Conservation (phyloP, 92 coral and sea anemone species). For the Phenganax marumi region DNA sequence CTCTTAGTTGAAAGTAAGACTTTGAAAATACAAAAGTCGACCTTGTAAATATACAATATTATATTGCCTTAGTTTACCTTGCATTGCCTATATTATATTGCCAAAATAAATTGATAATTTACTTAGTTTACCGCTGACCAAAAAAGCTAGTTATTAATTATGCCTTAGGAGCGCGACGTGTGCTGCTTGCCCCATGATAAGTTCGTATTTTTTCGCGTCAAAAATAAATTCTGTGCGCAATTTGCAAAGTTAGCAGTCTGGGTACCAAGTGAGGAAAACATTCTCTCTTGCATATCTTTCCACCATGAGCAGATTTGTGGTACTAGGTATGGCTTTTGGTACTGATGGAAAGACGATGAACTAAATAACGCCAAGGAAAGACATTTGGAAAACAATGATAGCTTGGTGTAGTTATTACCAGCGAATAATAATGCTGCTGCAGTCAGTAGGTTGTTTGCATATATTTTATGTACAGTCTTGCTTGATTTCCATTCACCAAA, state of each 20-base stretch:
- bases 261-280: neutral
- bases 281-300: neutral
- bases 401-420: slow-evolving; percentile 44
- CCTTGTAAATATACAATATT: too few relatives aligned
- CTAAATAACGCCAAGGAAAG: slow-evolving; percentile 14
- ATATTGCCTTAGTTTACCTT: too few relatives aligned
- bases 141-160: too few relatives aligned
- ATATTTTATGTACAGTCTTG: slow-evolving; percentile 28
- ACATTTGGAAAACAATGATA: slow-evolving; percentile 35
- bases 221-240: neutral
- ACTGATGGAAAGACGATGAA: slow-evolving; percentile 19
- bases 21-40: too few relatives aligned
- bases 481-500: slow-evolving; percentile 43
- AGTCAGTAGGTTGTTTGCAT: slow-evolving; percentile 44
- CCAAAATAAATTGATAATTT: too few relatives aligned
- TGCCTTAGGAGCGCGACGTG: too few relatives aligned
- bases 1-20: too few relatives aligned
- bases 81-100: too few relatives aligned
- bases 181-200: too few relatives aligned
- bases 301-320: neutral
- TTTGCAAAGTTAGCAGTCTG: neutral
- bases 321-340: neutral
- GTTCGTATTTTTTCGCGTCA: too few relatives aligned
- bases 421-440: slow-evolving; percentile 43
- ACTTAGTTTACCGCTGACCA: too few relatives aligned